Percentiles rank a stretch among this genome's conserved stretches.
phyloP scores from a whole-genome alignment of 1,140 invertebrate species.

The Drosophila suzukii region DNA sequence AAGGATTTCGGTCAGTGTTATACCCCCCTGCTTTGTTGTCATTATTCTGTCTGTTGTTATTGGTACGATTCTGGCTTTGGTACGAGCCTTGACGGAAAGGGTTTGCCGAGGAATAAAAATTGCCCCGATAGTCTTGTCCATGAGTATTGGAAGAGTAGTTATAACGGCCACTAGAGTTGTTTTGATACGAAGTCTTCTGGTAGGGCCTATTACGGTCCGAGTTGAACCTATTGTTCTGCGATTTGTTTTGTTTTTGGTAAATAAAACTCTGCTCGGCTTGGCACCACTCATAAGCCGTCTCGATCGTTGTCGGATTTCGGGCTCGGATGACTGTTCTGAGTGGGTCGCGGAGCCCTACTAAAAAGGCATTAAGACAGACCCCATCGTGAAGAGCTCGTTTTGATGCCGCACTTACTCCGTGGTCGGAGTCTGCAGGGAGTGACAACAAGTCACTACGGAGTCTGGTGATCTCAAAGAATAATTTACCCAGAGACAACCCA shows the following conservation, averaged over 20 bases:
- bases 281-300: not conserved
- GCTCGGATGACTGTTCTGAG: conserved; percentile 1
- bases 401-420: not conserved
- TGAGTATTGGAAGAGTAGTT: not conserved
- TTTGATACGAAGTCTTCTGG: not conserved
- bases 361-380: not conserved
- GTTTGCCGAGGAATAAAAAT: not conserved
- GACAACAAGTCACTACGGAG: not conserved
- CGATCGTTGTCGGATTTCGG: not conserved
- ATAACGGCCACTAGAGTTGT: not conserved
- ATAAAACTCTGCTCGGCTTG: conserved; percentile 2
- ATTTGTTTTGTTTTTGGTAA: not conserved
- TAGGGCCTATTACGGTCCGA: not conserved
- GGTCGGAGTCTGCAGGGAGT: not conserved
- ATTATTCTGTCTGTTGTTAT: not conserved
- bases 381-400: conserved; percentile 1
- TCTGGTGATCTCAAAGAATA: not conserved
- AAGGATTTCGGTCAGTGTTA: not conserved
- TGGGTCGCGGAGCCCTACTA: not conserved
- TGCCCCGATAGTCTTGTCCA: not conserved
- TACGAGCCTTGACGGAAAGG: not conserved
- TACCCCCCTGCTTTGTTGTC: not conserved
- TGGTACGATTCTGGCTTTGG: not conserved
- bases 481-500: not conserved
- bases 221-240: not conserved